Base-by-base conservation (phyloP, 2,113 vertebrate species). In the Hemiprocne comata region DNA sequence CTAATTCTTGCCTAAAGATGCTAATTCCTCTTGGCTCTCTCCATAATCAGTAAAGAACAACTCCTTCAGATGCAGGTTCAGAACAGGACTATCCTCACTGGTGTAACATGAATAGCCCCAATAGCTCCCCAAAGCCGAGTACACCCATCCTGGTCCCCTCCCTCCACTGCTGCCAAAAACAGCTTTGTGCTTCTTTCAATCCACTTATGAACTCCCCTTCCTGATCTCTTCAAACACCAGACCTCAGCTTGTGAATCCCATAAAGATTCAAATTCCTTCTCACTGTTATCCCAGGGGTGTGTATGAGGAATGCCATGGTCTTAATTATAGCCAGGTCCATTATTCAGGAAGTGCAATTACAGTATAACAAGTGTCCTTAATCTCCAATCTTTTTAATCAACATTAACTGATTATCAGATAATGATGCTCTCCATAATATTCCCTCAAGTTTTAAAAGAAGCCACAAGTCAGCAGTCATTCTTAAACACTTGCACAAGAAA, bases 401-500 rank as follows among this genome's bases (percentile, higher is more conserved):
- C 7, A 3, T 12, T 62, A 92, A 77, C 55, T 70, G 89, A 81
- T 67, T 34, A 55, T 48, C 80, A 92, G 48, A 74, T 71, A 48
- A 33, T 71, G 38, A 42, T 71, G 61, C 26, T 84, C 18, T 88
- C 72, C 3, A 3, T 36, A 84, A 81, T 54, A 74, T 51, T 83
- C 55, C 48, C 72, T 71, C 53, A 78, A 46, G 79, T 90, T 48
- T 93, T 65, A 86, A 88, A 96, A 90, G 50, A 4, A 91, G 71
- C 50, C 55, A 70, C 24, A 90, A 93, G 26, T 77, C 65, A 92
- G 76, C 20, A 94, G 65, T 62, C 42, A 71, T 71, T 89, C 76
- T 64, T 83, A 90, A 92, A 80, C 28, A 77, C 26, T 67, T n/a
- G 65, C 42, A 51, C 1, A 2, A 73, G 79, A 67, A 90, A 93